Evolutionary conservation across 2,113 vertebrate genomes (phyloP).

Genomic region (Ascaphus truei): DNA sequence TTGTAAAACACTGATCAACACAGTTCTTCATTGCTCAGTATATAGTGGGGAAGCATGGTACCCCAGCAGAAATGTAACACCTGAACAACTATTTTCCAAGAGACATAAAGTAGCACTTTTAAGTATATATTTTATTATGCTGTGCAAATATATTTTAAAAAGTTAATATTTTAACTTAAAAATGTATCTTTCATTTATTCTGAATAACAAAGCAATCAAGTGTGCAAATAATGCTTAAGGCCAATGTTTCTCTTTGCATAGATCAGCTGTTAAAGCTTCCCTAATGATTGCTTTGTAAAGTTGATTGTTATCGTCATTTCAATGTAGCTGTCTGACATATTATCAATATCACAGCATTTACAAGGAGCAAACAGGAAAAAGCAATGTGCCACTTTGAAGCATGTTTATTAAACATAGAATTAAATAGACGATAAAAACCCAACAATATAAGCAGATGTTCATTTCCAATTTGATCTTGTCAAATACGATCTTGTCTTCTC

Average conservation of each 20-base stretch:
- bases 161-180: conserved; percentile 16
- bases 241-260: conserved; percentile 41
- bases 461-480: conserved; percentile 34
- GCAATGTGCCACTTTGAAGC: conserved; percentile 29
- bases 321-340: conserved; percentile 47
- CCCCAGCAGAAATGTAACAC: too few relatives aligned
- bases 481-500: too few relatives aligned
- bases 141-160: conserved; percentile 17
- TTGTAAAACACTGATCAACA: too few relatives aligned
- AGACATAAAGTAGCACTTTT: too few relatives aligned
- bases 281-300: conserved; percentile 51
- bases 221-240: conserved; percentile 44
- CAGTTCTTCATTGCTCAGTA: too few relatives aligned
- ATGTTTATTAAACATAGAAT: conserved; percentile 42
- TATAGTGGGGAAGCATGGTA: too few relatives aligned
- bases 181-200: conserved; percentile 30
- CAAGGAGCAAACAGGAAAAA: conserved; percentile 43
- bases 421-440: conserved; percentile 45
- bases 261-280: conserved; percentile 37
- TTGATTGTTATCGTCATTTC: conserved; percentile 52
- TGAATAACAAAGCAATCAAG: conserved; percentile 46
- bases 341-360: conserved; percentile 53
- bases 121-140: conserved; percentile 27
- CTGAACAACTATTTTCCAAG: too few relatives aligned
- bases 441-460: conserved; percentile 36